Conservation (phyloP, 2,888 invertebrate genomes). For the Margaritifera margaritifera region DNA sequence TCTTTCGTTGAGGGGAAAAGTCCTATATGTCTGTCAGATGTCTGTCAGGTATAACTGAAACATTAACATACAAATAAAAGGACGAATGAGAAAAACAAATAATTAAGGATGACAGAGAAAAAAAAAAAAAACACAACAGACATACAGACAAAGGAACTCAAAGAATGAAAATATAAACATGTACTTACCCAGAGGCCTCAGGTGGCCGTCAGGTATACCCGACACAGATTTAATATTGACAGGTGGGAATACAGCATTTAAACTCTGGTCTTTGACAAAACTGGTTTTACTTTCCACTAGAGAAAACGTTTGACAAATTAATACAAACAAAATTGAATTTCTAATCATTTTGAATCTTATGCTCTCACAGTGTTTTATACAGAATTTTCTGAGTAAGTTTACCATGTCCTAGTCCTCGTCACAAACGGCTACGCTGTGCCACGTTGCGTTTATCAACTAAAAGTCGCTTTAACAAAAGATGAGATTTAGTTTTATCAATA, state of each 20-base stretch:
- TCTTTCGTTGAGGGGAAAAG: no score
- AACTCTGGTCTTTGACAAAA: constrained; percentile 59
- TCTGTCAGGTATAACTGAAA: no score
- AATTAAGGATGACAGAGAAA: neutral
- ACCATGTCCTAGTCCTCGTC: no score
- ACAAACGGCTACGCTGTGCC: no score
- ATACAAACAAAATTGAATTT: no score
- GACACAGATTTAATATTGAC: constrained; percentile 33
- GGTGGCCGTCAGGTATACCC: constrained; percentile 66
- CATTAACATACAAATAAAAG: neutral
- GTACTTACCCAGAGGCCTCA: constrained; percentile 65
- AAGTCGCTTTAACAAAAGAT: no score
- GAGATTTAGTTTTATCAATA: neutral
- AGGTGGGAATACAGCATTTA: constrained; percentile 63
- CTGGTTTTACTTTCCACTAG: constrained; percentile 18
- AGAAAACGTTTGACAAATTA: no score
- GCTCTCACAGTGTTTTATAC: no score
- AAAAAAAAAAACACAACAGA: neutral
- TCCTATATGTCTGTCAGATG: no score
- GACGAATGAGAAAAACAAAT: neutral
- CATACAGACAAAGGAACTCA: neutral
- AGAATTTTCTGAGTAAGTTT: no score
- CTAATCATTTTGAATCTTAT: no score
- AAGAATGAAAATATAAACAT: neutral
- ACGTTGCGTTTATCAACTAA: no score